A percentile compares a stretch with the other conserved stretches of the same genome.
Evolutionary conservation across 2,113 vertebrate genomes (phyloP).

Genomic region (Melanocharis versteri): DNA sequence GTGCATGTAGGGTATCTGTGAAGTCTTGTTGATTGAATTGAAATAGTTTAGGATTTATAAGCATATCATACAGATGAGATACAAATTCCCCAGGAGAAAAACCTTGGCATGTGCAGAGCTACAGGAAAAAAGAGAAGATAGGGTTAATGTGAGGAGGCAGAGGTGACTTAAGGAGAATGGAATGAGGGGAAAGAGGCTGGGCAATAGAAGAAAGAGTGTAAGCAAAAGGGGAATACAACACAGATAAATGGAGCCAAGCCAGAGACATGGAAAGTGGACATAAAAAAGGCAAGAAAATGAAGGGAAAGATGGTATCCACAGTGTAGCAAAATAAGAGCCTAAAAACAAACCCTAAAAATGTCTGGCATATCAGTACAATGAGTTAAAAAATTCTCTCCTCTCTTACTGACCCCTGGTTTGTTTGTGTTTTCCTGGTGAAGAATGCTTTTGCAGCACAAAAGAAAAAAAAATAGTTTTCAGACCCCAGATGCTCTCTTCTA

Average conservation of each 20-base stretch:
- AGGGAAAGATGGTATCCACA: background rate
- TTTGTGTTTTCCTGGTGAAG: background rate
- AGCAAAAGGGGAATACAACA: background rate
- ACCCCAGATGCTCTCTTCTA: background rate
- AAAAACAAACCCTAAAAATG: background rate
- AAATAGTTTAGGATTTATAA: background rate
- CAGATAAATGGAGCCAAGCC: background rate
- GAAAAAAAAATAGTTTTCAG: background rate
- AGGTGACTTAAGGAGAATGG: constrained; percentile 47
- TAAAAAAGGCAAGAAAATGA: background rate
- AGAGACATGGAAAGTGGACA: background rate
- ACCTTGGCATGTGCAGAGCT: background rate
- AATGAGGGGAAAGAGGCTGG: constrained; percentile 28
- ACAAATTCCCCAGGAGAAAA: background rate
- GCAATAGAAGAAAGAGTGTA: background rate
- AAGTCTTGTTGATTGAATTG: background rate
- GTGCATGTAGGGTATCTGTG: background rate
- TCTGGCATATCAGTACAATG: background rate
- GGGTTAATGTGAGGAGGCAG: constrained; percentile 31
- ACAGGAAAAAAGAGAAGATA: background rate
- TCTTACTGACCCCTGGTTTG: background rate
- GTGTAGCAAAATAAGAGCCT: background rate
- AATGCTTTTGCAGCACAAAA: background rate
- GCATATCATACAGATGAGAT: background rate
- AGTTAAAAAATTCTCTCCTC: background rate